phyloP scores from a whole-genome alignment of 2,113 vertebrate genomes.

The Zosterops japonicus region DNA sequence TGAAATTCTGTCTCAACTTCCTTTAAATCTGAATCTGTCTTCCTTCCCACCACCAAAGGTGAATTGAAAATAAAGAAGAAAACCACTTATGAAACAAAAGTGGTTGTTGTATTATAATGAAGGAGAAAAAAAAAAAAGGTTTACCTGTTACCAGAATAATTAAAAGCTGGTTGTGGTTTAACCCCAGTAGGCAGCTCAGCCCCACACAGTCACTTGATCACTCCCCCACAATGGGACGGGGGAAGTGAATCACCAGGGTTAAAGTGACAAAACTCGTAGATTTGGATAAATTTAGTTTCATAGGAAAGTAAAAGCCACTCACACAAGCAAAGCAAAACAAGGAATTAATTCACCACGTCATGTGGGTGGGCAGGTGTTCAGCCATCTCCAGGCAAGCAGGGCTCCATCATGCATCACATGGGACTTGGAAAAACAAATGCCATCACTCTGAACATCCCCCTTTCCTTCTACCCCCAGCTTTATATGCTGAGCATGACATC shows the following conservation, averaged over 20 bases:
- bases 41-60: neutral
- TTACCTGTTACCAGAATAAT: neutral
- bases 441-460: neutral
- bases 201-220: neutral
- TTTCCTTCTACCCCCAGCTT: neutral
- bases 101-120: neutral
- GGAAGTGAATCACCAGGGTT: neutral
- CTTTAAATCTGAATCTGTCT: neutral
- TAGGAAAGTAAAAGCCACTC: neutral
- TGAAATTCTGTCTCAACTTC: neutral
- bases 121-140: too few species aligned
- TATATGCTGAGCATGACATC: fast-evolving
- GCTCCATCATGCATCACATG: neutral
- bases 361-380: neutral
- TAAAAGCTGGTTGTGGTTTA: neutral
- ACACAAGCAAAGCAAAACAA: neutral
- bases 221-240: too few species aligned
- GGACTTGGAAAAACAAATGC: neutral
- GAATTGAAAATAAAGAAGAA: neutral
- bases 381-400: neutral
- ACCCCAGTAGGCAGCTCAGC: neutral
- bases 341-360: neutral
- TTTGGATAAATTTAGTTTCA: neutral
- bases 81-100: neutral
- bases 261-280: neutral